These are phyloP conservation scores for Buphagus erythrorhynchus DNA, from an alignment of 2,797 vertebrate genomes.

Conservation along the genomic window DNA sequence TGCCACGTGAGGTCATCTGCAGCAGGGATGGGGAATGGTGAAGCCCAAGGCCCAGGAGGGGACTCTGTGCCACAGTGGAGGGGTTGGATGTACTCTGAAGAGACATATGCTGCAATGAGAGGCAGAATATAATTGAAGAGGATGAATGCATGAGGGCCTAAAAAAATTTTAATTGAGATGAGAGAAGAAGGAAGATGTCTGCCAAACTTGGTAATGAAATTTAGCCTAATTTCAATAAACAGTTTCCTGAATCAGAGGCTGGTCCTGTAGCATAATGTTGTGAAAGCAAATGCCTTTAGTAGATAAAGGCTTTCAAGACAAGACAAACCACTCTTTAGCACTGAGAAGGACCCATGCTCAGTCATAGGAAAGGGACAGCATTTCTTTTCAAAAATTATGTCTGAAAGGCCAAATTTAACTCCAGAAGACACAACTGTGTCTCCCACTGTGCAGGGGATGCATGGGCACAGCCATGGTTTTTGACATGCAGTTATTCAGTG, in stretches of 20 bases:
- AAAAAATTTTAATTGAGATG: background rate
- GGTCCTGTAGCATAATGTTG: fast-evolving
- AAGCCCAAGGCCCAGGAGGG: background rate
- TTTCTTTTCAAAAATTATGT: background rate
- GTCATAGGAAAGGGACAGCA: background rate
- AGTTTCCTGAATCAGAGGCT: background rate
- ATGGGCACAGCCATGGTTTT: background rate
- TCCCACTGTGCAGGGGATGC: background rate
- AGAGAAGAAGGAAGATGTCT: background rate
- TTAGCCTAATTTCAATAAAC: background rate
- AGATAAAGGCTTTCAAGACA: background rate
- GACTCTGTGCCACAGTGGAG: background rate
- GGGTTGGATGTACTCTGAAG: background rate
- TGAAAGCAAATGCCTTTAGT: background rate
- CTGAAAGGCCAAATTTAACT: background rate
- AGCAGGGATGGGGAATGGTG: fast-evolving
- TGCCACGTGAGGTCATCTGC: fast-evolving
- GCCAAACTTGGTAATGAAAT: background rate
- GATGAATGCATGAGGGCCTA: background rate
- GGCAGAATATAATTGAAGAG: background rate
- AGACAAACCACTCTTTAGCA: background rate
- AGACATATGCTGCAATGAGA: background rate
- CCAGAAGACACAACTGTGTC: background rate
- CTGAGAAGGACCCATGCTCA: background rate
- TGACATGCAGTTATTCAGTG: background rate